Base-by-base conservation (phyloP, 2,888 invertebrate species). In the Cynaeus angustus region DNA sequence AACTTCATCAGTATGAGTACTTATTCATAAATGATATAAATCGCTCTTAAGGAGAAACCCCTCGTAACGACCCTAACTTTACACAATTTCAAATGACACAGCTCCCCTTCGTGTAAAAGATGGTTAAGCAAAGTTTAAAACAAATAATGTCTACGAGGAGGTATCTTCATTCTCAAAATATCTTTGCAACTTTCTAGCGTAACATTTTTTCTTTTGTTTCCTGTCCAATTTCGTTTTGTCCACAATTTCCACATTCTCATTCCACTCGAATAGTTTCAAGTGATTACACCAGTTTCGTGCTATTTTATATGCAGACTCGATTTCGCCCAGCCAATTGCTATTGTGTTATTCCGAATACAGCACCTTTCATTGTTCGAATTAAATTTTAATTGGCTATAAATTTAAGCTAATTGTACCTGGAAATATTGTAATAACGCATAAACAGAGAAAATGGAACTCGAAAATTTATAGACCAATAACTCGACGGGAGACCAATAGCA, bases 371-470 rank as follows among this genome's bases (percentile, higher is more conserved):
- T 68, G 70, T 74, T 61, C 64, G 68, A 72, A 71, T 74, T 74
- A 71, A 74, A 74, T 74, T 74, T 67, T 72, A 74, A 74, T 75
- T 75, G 73, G 70, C 70, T 70, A 72, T 75, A 73, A 74, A 73
- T 75, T 72, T 62, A 45, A 59, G 48, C 71, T 73, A 68, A 73
- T 70, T 70, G 72, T 68, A 74, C 73, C 72, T 72, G 73, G 67
- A 72, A 72, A 74, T 75, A 75, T 73, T 68, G 72, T 70, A 72
- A 73, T 72, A 72, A 70, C 73, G 66, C 72, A 67, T 73, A 73
- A 69, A 69, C 69, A 65, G 66, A 61, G 66, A 58, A 65, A 70
- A 65, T 67, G 66, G 66, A 66, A 69, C 45, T 58, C 21, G 70
- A 59, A 61, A 71, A 74, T 74, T 74, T 74, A 74, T 73, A 46